A percentile compares a stretch with the other conserved stretches of the same genome.
Conservation (phyloP, 2,113 vertebrate genomes). For the Chloroceryle aenea region DNA sequence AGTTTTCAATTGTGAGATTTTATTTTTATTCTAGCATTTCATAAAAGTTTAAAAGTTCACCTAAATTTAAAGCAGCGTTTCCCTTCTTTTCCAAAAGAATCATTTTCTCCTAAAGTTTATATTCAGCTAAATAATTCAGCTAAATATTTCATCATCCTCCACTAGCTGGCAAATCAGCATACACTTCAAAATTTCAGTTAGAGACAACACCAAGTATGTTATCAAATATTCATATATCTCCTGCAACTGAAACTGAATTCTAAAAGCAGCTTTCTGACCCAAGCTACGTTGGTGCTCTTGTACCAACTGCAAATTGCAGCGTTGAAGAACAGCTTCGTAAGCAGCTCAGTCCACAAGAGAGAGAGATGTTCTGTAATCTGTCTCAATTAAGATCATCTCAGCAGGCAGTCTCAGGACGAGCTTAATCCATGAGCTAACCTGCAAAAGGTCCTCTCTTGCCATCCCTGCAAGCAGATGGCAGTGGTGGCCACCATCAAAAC, state of each 20-base stretch:
- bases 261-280: neutral
- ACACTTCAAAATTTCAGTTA: neutral
- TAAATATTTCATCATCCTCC: slow-evolving; percentile 35
- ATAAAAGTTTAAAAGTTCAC: neutral
- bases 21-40: neutral
- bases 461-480: neutral
- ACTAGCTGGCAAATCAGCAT: neutral
- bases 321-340: neutral
- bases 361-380: neutral
- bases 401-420: neutral
- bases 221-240: neutral
- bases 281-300: neutral
- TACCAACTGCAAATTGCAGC: neutral
- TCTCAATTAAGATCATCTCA: neutral
- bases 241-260: neutral
- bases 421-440: neutral
- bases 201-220: neutral
- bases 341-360: neutral
- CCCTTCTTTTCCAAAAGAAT: neutral
- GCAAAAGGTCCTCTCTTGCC: neutral
- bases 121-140: slow-evolving; percentile 28
- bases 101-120: neutral
- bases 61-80: neutral
- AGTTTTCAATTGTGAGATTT: neutral
- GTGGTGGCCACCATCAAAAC: neutral